A percentile compares a stretch with the other conserved stretches of the same genome.
phyloP scores from a whole-genome alignment of 2,113 vertebrate species.

The Eleginops maclovinus region DNA sequence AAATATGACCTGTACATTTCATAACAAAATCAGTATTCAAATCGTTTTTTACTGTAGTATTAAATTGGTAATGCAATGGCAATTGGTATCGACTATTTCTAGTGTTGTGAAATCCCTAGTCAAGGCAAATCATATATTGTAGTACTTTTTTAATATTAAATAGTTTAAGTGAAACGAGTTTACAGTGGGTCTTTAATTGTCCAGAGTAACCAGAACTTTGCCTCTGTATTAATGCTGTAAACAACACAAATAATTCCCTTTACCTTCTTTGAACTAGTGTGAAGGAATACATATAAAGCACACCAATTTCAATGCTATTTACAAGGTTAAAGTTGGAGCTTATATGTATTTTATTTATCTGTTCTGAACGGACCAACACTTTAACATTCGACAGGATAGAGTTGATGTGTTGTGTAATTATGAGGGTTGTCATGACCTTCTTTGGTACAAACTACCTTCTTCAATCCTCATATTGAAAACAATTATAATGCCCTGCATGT shows the following conservation, averaged over 20 bases:
- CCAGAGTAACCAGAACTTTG: background rate
- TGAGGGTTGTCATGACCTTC: constrained; percentile 2
- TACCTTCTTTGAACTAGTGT: background rate
- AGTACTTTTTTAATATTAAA: background rate
- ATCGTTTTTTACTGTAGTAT: too few relatives aligned
- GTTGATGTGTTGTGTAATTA: background rate
- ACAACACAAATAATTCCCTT: background rate
- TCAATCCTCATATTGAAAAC: constrained; percentile 7
- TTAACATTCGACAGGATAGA: background rate
- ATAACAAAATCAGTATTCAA: too few relatives aligned
- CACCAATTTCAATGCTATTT: background rate
- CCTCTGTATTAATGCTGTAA: background rate
- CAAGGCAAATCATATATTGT: too few relatives aligned
- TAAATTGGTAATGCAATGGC: too few relatives aligned
- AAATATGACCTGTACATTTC: too few relatives aligned
- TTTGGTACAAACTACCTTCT: constrained; percentile 2
- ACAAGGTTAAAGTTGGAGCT: background rate
- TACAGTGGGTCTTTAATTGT: background rate
- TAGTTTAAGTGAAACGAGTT: background rate
- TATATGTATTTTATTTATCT: background rate
- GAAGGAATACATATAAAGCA: too few relatives aligned
- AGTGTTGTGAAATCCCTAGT: too few relatives aligned
- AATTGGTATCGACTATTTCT: too few relatives aligned
- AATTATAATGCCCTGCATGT: background rate
- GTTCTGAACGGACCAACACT: background rate